These are phyloP conservation scores for Copidosoma floridanum DNA, from an alignment of 1,140 invertebrate genomes.

Conservation along the genomic window DNA sequence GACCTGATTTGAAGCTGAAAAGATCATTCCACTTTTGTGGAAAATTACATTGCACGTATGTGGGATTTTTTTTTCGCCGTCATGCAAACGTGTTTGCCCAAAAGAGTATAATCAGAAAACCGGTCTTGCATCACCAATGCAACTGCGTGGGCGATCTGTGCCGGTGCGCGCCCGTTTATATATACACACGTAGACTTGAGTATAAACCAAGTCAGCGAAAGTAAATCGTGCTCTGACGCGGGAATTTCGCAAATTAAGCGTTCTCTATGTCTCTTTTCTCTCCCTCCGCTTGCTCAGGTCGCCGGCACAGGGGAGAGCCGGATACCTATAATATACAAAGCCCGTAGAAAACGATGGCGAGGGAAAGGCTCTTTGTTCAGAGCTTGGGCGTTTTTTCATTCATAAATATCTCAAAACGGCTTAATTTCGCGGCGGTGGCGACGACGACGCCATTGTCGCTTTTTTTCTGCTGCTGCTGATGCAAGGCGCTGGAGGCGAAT, in stretches of 20 bases:
- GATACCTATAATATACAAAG: slow-evolving; percentile 21
- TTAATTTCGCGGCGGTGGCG: slow-evolving; percentile 56
- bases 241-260: slow-evolving; percentile 20
- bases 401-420: slow-evolving; percentile 59
- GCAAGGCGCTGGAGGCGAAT: slow-evolving; percentile 43
- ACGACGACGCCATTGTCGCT: slow-evolving; percentile 6
- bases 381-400: slow-evolving; percentile 51
- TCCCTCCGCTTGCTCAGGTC: not conserved
- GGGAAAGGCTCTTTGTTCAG: slow-evolving; percentile 46
- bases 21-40: too few relatives aligned
- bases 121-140: too few relatives aligned
- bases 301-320: not conserved
- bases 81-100: too few relatives aligned
- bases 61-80: too few relatives aligned
- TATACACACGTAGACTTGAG: too few relatives aligned
- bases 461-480: not conserved
- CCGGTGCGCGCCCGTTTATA: too few relatives aligned
- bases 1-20: too few relatives aligned
- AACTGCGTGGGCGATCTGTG: too few relatives aligned
- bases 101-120: too few relatives aligned
- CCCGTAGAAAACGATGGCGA: slow-evolving; percentile 19
- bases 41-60: too few relatives aligned
- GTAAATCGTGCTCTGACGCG: slow-evolving; percentile 12
- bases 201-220: not conserved
- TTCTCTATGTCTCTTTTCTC: not conserved